Base-by-base conservation (phyloP, 1,140 invertebrate species). In the Monomorium pharaonis region DNA sequence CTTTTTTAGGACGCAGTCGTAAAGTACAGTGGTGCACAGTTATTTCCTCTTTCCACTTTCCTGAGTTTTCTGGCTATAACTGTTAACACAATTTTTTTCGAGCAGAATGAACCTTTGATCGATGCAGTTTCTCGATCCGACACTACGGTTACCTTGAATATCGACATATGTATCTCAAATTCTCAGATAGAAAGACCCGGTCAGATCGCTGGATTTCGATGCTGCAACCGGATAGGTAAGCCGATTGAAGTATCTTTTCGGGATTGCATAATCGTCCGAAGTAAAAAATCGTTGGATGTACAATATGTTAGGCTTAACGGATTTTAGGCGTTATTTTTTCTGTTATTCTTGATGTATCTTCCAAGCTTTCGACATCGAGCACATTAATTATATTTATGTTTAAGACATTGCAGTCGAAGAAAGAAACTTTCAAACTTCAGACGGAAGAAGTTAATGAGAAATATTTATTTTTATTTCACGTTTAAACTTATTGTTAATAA, bases 71-170 rank as follows among this genome's bases (percentile, higher is more conserved):
- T 42, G 16, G 60, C 30, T 74, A 74, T 12, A 16, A 24, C 16
- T 24, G 37, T 42, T 44, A 76, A 60, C 10, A 44, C 21, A 12
- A 16, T 76, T 27, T 60, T 72, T 74, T 75, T 76, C 33, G 9
- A 30, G n/a, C 18, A 37, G 10, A 30, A 10, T 56, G 37, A 60
- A 42, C 56, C 16, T 58, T 12, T 76, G 72, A n/a, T 95, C 96
- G 67, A 96, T 95, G 85, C 96, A 97, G 88, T 96, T 96, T 81
- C 96, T 94, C 10, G 95, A 93, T 16, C 96, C 96, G 77, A 95
- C 96, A 58, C 96, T 6, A 10, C 4, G 24, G 21, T 56, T 56
- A 9, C 10, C 21, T 10, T 96, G 96, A 42, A 97, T 92, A 85
- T 95, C 54, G 18, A 37, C 3, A 89, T 94, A 95, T 30, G 96